phyloP scores from a whole-genome alignment of 1,140 invertebrate genomes.

The Zaprionus nigranus region DNA sequence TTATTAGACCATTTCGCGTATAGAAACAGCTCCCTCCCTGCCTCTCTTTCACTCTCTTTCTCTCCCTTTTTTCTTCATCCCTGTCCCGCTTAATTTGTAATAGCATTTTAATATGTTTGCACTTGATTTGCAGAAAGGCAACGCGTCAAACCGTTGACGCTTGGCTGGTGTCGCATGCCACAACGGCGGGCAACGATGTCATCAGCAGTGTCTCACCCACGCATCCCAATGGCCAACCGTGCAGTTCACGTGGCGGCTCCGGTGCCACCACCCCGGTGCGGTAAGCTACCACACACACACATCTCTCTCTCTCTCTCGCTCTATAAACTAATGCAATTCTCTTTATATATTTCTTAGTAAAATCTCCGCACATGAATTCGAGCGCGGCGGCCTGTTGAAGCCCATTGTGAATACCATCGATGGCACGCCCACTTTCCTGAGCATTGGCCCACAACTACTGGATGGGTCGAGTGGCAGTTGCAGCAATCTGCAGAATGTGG shows the following conservation, averaged over 20 bases:
- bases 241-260: conserved; percentile 87
- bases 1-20: conserved; percentile 66
- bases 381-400: conserved; percentile 94
- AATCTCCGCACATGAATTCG: conserved; percentile 98
- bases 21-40: conserved; percentile 24
- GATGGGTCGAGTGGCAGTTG: conserved; percentile 73
- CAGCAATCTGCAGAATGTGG: conserved; percentile 61
- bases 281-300: conserved; percentile 77
- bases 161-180: conserved; percentile 95
- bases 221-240: conserved; percentile 84
- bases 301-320: not conserved
- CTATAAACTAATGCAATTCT: not conserved
- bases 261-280: conserved; percentile 95
- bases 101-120: conserved; percentile 62
- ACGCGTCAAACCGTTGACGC: conserved; percentile 95
- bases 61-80: not conserved
- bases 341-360: conserved; percentile 86
- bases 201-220: conserved; percentile 87
- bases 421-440: conserved; percentile 95
- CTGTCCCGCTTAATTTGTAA: conserved; percentile 55
- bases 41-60: not conserved
- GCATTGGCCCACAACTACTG: conserved; percentile 85
- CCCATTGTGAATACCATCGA: conserved; percentile 96
- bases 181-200: conserved; percentile 86
- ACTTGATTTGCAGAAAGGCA: conserved; percentile 90